A percentile compares a stretch with the other conserved stretches of the same genome.
These are phyloP conservation scores for Scaptomyza tumidula DNA, from an alignment of 2,888 invertebrate species.

Conservation along the genomic window DNA sequence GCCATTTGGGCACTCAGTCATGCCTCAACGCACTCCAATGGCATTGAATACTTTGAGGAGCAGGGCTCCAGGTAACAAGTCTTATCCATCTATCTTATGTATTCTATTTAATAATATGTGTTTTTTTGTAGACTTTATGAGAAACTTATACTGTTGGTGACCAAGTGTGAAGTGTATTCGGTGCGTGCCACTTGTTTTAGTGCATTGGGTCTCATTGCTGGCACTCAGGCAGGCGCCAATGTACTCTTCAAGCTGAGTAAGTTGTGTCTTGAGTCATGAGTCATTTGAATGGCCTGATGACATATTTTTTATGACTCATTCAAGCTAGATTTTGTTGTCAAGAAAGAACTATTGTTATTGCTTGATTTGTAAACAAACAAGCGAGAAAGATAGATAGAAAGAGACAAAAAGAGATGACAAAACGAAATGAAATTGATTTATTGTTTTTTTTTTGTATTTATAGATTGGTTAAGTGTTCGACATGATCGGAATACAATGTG, in stretches of 20 bases:
- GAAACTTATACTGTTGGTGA: constrained; percentile 88
- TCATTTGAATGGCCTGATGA: too few relatives aligned
- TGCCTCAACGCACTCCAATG: constrained; percentile 90
- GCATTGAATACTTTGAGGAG: constrained; percentile 89
- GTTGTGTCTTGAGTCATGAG: constrained; percentile 52
- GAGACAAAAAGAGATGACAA: neutral
- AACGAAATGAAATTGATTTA: neutral
- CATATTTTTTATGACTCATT: too few relatives aligned
- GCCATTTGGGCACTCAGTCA: constrained; percentile 96
- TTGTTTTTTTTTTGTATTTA: neutral
- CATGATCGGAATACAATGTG: constrained; percentile 91
- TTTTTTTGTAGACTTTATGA: constrained; percentile 79
- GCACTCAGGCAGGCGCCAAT: constrained; percentile 93
- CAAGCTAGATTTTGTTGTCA: too few relatives aligned
- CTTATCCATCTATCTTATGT: neutral
- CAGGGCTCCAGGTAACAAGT: constrained; percentile 73
- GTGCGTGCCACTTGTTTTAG: constrained; percentile 96
- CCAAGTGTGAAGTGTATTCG: constrained; percentile 92
- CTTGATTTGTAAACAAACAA: neutral
- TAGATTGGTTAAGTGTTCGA: constrained; percentile 90
- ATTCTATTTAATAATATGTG: neutral
- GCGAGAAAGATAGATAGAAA: neutral
- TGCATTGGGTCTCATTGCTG: constrained; percentile 91
- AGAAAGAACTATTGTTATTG: too few relatives aligned
- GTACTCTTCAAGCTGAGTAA: constrained; percentile 89